A percentile compares a stretch with the other conserved stretches of the same genome.
These are phyloP conservation scores for Crotalus helleri DNA, from an alignment of 2,113 vertebrate genomes.

Conservation along the genomic window DNA sequence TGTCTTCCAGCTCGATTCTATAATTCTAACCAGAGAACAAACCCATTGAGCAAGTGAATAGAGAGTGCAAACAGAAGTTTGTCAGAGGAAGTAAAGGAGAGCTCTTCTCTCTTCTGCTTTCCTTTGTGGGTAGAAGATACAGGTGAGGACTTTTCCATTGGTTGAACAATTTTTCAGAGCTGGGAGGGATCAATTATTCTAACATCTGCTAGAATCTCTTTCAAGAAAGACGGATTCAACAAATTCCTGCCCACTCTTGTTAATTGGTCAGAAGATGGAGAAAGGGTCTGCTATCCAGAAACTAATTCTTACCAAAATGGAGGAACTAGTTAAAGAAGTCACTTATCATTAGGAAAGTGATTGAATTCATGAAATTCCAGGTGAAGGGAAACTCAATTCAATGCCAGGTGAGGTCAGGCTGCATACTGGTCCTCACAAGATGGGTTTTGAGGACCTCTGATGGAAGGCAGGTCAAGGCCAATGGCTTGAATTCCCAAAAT, in stretches of 20 bases:
- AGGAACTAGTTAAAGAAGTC: neutral
- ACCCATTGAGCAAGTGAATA: neutral
- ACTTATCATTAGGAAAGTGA: neutral
- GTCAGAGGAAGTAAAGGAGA: neutral
- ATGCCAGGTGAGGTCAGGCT: neutral
- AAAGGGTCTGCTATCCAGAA: neutral
- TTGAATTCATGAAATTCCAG: neutral
- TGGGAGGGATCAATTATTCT: neutral
- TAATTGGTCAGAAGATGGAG: neutral
- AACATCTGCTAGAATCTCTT: neutral
- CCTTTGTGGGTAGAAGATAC: neutral
- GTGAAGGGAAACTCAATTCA: neutral
- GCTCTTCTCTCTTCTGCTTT: neutral
- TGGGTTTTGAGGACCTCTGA: neutral
- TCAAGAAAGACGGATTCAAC: neutral
- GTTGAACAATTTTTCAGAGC: neutral
- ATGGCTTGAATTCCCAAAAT: neutral
- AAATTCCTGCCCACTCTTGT: neutral
- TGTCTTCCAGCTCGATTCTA: no score
- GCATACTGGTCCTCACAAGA: neutral
- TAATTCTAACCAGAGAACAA: neutral
- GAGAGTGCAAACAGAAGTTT: neutral
- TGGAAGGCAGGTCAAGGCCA: neutral
- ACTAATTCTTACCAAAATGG: neutral
- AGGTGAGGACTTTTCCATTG: neutral